Evolutionary conservation across 2,888 invertebrate species (phyloP), one percentile per base, ranked within the genome.

Genomic region (Rambutsinella grinnellia): DNA sequence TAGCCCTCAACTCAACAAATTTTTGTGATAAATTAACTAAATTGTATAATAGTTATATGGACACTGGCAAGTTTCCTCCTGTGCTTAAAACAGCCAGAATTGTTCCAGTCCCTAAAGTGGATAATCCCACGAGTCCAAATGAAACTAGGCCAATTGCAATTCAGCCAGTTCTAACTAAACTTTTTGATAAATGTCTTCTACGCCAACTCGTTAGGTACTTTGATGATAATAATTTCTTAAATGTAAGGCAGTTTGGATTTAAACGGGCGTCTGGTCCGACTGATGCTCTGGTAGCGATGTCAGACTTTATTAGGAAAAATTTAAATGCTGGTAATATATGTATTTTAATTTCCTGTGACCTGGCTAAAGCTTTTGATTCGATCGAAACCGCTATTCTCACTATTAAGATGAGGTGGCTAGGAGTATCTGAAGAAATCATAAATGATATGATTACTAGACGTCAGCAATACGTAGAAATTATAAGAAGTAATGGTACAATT

Each of bases 191-290:
- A 26, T 49, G 53, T 19, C 24, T 69, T 1, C n/a, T 49, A 5
- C 8, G 1, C 1, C 49, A 61, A 15, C 17, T 61, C 23, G 19
- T n/a, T 6, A 36, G 24, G 2, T n/a, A n/a, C n/a, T n/a, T n/a
- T n/a, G n/a, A n/a, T n/a, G n/a, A n/a, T n/a, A n/a, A n/a, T n/a
- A n/a, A n/a, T 27, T n/a, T 65, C 6, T 17, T 65, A 2, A 15
- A 13, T 28, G 19, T 27, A 17, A 19, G 47, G 19, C 65, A 65
- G n/a, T 65, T 53, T 65, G 65, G 65, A 1, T 65, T 65, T 23
- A 51, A 54, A 27, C 6, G 23, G 8, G 17, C 15, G 1, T 23
- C 26, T 5, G 51, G 53, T 2, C 26, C 53, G 28, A 53, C 65
- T 1, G 53, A 65, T 47, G 51, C 26, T 53, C 19, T 65, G 24